Percentiles rank a stretch among this genome's conserved stretches.
Evolutionary conservation across 2,797 vertebrate genomes (phyloP).

Genomic region (Cryptoprocta ferox): DNA sequence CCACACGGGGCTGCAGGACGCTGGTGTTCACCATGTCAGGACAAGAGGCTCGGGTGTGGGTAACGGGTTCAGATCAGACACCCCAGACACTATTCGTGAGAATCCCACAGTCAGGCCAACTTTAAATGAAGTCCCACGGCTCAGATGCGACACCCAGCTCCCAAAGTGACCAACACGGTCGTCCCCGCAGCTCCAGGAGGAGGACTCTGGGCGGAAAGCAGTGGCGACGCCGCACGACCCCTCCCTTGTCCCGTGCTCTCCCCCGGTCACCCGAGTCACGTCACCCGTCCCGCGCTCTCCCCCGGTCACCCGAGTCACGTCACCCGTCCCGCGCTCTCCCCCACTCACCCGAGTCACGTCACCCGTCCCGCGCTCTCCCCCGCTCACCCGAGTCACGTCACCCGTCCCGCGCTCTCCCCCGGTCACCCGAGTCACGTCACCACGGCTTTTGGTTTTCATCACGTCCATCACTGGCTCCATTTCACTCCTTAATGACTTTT

Average conservation of each 20-base stretch:
- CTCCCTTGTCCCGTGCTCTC: accelerated
- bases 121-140: not conserved
- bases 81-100: not conserved
- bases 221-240: not conserved
- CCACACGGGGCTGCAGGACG: not conserved
- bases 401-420: not conserved
- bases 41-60: not conserved
- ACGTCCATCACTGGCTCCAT: not conserved
- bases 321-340: not conserved
- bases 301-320: not conserved
- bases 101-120: not conserved
- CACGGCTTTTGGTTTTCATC: not conserved
- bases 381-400: not conserved
- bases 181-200: not conserved
- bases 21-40: not conserved
- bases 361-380: not conserved
- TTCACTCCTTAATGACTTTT: not conserved
- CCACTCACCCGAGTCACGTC: not conserved
- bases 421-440: not conserved
- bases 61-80: not conserved
- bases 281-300: not conserved
- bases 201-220: not conserved
- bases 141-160: not conserved
- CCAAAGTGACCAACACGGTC: not conserved
- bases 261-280: not conserved